Percentiles rank a stretch among this genome's conserved stretches.
Evolutionary conservation across 2,888 invertebrate species (phyloP).

Genomic region (Antheraea assamensis): DNA sequence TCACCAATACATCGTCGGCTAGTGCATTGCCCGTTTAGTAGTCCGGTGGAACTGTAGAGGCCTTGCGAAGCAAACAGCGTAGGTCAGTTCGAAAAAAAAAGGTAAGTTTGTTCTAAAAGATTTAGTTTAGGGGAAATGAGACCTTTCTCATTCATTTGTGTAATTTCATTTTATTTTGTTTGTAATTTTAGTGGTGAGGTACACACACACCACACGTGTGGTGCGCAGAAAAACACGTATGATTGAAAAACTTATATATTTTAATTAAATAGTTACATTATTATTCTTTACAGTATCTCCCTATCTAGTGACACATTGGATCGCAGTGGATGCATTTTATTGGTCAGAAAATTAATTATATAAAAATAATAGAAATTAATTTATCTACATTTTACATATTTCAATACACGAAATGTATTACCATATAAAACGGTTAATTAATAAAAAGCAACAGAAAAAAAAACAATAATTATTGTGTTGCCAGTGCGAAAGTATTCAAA

Average conservation of each 20-base stretch:
- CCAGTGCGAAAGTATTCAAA: constrained; percentile 45
- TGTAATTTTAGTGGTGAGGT: no score
- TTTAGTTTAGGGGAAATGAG: no score
- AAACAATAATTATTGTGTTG: constrained; percentile 47
- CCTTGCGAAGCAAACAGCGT: no score
- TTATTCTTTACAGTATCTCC: constrained; percentile 79
- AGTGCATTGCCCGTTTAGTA: no score
- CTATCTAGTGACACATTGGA: constrained; percentile 76
- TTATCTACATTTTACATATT: constrained; percentile 28
- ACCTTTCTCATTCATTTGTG: no score
- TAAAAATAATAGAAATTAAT: constrained; percentile 56
- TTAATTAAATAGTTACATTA: constrained; percentile 80
- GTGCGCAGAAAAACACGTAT: not conserved
- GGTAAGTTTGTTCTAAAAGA: no score
- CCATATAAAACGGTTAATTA: constrained; percentile 60
- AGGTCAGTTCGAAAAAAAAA: no score
- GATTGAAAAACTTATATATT: constrained; percentile 80
- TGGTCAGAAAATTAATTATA: constrained; percentile 69
- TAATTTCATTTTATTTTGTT: no score
- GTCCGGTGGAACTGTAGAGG: no score
- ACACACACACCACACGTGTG: no score
- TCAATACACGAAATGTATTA: constrained; percentile 65
- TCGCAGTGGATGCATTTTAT: constrained; percentile 78
- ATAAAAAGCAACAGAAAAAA: constrained; percentile 53
- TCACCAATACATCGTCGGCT: no score